Conservation (phyloP, 2,888 invertebrate species). For the Eupeodes latifasciatus region DNA sequence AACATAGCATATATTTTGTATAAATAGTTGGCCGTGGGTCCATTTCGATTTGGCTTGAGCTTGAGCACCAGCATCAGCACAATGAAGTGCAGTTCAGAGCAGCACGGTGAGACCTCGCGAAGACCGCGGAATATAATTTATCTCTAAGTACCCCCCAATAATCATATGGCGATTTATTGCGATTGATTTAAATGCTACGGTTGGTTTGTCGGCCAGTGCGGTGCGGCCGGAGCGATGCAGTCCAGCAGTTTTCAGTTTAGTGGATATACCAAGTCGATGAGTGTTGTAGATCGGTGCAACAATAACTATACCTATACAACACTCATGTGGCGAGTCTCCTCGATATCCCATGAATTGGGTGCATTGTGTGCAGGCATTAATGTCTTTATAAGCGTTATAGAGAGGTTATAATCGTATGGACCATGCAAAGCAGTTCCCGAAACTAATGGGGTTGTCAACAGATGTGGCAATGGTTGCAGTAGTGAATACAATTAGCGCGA, state of each 20-base stretch:
- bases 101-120: slow-evolving; percentile 25
- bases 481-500: slow-evolving; percentile 60
- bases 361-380: slow-evolving; percentile 69
- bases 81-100: neutral
- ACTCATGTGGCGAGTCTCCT: slow-evolving; percentile 40
- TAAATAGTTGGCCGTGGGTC: slow-evolving; percentile 39
- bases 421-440: slow-evolving; percentile 58
- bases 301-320: neutral
- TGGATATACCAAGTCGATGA: neutral
- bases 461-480: slow-evolving; percentile 69
- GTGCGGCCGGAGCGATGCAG: neutral
- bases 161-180: slow-evolving; percentile 80
- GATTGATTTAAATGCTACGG: slow-evolving; percentile 81
- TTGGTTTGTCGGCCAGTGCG: slow-evolving; percentile 12
- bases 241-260: neutral
- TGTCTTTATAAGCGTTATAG: slow-evolving; percentile 73
- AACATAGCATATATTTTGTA: slow-evolving; percentile 1
- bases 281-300: slow-evolving; percentile 32
- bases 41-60: slow-evolving; percentile 23
- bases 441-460: slow-evolving; percentile 71
- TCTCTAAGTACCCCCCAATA: slow-evolving; percentile 74
- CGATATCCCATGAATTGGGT: slow-evolving; percentile 52
- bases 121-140: slow-evolving; percentile 72
- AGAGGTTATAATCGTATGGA: slow-evolving; percentile 55
- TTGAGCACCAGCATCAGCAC: no score